These are phyloP conservation scores for Phengaris alcon DNA, from an alignment of 2,888 invertebrate genomes.

Conservation along the genomic window DNA sequence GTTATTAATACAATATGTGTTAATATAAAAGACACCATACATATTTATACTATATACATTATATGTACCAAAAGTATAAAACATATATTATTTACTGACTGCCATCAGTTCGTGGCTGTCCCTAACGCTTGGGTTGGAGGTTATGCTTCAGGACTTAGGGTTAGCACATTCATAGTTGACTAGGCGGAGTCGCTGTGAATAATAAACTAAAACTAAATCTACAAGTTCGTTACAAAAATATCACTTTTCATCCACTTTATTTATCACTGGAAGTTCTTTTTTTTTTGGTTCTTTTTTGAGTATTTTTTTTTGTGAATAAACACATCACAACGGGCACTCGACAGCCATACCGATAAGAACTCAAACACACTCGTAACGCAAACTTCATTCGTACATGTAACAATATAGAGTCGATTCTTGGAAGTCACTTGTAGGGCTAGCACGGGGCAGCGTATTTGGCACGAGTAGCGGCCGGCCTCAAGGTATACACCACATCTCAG, in stretches of 20 bases:
- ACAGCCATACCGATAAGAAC: neutral
- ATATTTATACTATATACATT: neutral
- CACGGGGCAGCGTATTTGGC: neutral
- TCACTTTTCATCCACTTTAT: constrained; percentile 65
- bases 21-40: neutral
- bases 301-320: constrained; percentile 64
- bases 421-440: neutral
- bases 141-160: neutral
- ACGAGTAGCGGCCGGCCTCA: neutral
- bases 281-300: constrained; percentile 54
- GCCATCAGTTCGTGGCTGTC: neutral
- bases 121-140: constrained; percentile 7
- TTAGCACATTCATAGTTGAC: constrained; percentile 51
- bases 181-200: constrained; percentile 67
- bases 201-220: constrained; percentile 46
- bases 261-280: constrained; percentile 66
- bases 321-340: constrained; percentile 49
- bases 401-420: neutral
- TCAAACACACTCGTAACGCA: constrained; percentile 26
- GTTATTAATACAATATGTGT: neutral
- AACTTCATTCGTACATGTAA: constrained; percentile 37
- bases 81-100: neutral
- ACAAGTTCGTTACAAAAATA: constrained; percentile 56
- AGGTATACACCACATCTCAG: neutral
- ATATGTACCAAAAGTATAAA: neutral